Evolutionary conservation across 2,888 invertebrate species (phyloP).

Genomic region (Rhagophthalmus giganteus): DNA sequence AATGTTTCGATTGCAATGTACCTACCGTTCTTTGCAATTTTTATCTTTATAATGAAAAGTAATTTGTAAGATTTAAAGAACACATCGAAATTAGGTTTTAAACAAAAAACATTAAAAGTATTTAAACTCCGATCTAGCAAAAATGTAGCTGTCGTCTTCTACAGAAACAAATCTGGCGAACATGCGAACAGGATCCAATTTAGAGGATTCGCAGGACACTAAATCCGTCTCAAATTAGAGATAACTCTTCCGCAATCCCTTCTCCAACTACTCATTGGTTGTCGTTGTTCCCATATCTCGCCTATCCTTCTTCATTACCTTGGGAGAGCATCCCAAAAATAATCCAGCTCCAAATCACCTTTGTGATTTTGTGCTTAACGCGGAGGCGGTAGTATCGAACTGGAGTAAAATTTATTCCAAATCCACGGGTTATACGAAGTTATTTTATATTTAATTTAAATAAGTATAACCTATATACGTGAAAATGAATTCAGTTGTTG

Average conservation of each 20-base stretch:
- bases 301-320: conserved; percentile 50
- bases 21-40: too few species aligned
- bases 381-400: conserved; percentile 5
- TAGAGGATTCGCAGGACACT: conserved; percentile 60
- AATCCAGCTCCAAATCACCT: conserved; percentile 29
- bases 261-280: conserved; percentile 52
- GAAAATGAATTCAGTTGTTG: too few species aligned
- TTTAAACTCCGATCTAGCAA: conserved; percentile 38
- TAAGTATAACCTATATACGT: too few species aligned
- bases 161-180: conserved; percentile 30
- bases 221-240: conserved; percentile 63
- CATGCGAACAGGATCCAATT: conserved; percentile 56
- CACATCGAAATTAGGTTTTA: background rate
- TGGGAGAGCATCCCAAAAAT: conserved; percentile 29
- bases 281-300: conserved; percentile 49
- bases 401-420: background rate
- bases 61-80: conserved; percentile 3
- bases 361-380: conserved; percentile 19
- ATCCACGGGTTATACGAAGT: conserved; percentile 9
- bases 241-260: conserved; percentile 58
- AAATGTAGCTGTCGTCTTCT: conserved; percentile 45
- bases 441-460: conserved; percentile 11
- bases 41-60: background rate
- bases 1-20: too few species aligned
- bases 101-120: conserved; percentile 21